These are phyloP conservation scores for Anhinga rufa DNA, from an alignment of 2,113 vertebrate species.

Conservation along the genomic window DNA sequence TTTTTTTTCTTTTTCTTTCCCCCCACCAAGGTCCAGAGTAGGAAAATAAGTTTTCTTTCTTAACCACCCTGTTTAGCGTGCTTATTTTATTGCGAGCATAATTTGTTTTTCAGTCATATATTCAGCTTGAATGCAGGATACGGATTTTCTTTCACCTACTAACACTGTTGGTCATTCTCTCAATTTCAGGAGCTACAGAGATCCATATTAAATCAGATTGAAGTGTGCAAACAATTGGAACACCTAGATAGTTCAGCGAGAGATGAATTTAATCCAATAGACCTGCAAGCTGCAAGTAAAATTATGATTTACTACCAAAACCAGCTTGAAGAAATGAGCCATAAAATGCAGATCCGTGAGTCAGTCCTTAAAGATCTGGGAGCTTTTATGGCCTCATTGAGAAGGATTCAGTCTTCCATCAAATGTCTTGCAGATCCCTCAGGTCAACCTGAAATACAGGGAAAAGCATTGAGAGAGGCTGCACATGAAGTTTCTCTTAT, in stretches of 20 bases:
- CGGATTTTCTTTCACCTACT: not conserved
- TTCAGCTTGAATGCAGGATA: not conserved
- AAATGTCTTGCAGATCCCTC: slow-evolving; percentile 23
- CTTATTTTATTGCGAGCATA: not conserved
- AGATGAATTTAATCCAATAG: slow-evolving; percentile 74
- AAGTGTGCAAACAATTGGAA: slow-evolving; percentile 74
- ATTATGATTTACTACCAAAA: slow-evolving; percentile 74
- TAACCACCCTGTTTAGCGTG: not conserved
- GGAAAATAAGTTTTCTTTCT: not conserved
- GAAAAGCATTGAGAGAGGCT: slow-evolving; percentile 40
- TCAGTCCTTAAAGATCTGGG: slow-evolving; percentile 79
- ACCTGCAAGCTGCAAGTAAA: slow-evolving; percentile 68
- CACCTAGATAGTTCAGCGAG: slow-evolving; percentile 52
- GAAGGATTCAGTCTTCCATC: slow-evolving; percentile 67
- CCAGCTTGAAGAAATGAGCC: slow-evolving; percentile 77
- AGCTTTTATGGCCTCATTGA: slow-evolving; percentile 82
- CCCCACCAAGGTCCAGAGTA: not conserved
- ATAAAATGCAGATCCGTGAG: slow-evolving; percentile 74
- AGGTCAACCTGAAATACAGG: slow-evolving; percentile 30
- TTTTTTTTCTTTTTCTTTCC: not conserved
- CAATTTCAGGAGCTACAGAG: slow-evolving; percentile 62
- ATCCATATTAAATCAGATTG: slow-evolving; percentile 72
- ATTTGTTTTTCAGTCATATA: not conserved
- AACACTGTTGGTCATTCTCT: not conserved
- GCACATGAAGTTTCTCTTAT: slow-evolving; percentile 70